Evolutionary conservation across 2,113 vertebrate species (phyloP).

Genomic region (Callospermophilus lateralis): DNA sequence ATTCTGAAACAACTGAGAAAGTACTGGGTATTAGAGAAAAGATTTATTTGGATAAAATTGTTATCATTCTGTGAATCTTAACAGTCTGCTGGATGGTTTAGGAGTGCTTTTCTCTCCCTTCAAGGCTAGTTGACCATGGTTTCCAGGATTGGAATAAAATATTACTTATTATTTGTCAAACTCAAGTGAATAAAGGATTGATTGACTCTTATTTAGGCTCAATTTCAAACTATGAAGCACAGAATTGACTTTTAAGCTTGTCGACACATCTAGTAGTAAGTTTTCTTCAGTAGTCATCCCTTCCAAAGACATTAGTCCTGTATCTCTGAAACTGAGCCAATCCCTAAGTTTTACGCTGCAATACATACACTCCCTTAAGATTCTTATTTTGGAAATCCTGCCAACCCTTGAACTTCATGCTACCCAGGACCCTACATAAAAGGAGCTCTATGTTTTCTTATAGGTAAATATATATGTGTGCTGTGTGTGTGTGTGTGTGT

Average conservation of each 20-base stretch:
- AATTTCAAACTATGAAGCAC: neutral
- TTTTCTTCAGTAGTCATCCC: neutral
- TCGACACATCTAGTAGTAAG: neutral
- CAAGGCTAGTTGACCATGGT: neutral
- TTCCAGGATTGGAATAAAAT: neutral
- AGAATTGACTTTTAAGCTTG: neutral
- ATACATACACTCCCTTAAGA: neutral
- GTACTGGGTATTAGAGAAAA: neutral
- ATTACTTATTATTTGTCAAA: neutral
- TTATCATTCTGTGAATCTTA: neutral
- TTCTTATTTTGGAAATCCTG: neutral
- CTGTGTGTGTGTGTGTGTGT: no score
- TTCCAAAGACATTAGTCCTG: neutral
- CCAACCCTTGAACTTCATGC: neutral
- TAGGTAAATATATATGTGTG: neutral
- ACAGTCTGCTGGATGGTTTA: no score
- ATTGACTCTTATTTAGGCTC: neutral
- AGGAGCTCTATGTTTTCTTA: neutral
- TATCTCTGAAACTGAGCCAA: neutral
- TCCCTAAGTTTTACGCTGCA: neutral
- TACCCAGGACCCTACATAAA: neutral
- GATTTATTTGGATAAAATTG: neutral
- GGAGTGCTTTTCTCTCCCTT: neutral
- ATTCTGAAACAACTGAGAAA: neutral
- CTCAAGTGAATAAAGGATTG: neutral